phyloP scores from a whole-genome alignment of 2,888 invertebrate species.

The Protodeltote pygarga region DNA sequence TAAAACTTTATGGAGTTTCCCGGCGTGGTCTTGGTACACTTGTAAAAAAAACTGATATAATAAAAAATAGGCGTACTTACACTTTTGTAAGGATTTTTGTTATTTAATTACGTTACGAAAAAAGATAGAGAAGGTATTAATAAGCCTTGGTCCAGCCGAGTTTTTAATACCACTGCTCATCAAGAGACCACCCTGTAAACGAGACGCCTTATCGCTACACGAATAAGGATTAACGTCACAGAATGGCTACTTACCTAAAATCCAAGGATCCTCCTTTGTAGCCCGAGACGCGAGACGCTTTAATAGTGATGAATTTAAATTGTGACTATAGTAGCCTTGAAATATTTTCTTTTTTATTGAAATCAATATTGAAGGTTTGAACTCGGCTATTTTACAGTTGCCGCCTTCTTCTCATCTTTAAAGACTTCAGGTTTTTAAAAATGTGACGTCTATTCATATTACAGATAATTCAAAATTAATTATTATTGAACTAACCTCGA shows the following conservation, averaged over 20 bases:
- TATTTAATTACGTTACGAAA: conserved; percentile 6
- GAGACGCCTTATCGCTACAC: conserved; percentile 28
- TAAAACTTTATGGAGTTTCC: conserved; percentile 19
- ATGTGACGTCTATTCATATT: too few relatives aligned
- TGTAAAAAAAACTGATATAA: conserved; percentile 9
- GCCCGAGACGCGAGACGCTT: conserved; percentile 31
- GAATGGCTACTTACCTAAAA: conserved; percentile 37
- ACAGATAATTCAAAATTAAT: too few relatives aligned
- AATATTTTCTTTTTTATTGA: conserved; percentile 38
- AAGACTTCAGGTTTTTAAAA: too few relatives aligned
- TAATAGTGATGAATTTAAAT: conserved; percentile 33
- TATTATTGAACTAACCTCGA: too few relatives aligned
- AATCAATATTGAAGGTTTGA: conserved; percentile 16
- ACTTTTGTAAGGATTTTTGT: background rate
- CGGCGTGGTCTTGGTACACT: too few relatives aligned
- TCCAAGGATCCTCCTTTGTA: conserved; percentile 26
- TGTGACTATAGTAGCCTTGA: conserved; percentile 25
- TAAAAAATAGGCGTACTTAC: too few relatives aligned
- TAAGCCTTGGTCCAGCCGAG: background rate
- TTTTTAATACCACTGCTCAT: conserved; percentile 22
- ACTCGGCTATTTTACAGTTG: conserved; percentile 20
- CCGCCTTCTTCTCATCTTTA: background rate
- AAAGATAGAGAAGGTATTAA: background rate
- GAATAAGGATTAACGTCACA: conserved; percentile 49
- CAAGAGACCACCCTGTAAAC: conserved; percentile 51